Conservation (phyloP, 2,113 vertebrate genomes). For the Mesoclemmys tuberculata region DNA sequence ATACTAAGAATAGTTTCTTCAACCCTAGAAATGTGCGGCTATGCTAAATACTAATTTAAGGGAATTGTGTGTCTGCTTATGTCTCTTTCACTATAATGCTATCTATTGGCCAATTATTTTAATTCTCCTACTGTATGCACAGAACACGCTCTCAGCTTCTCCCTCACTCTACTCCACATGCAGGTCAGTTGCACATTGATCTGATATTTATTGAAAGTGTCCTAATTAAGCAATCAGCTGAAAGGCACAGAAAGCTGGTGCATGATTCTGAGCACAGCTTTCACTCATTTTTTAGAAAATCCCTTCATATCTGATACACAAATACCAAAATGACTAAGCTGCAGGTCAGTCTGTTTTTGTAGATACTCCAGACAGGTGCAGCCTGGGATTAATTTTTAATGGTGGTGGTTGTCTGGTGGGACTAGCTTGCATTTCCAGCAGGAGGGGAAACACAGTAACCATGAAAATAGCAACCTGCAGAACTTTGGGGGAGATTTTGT, state of each 20-base stretch:
- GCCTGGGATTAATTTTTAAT: not conserved
- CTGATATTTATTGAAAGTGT: not conserved
- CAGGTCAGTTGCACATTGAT: accelerated
- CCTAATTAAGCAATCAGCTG: not conserved
- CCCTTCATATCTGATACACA: not conserved
- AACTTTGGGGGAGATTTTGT: not conserved
- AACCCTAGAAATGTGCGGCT: not conserved
- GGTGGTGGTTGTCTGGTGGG: not conserved
- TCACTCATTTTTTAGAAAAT: not conserved
- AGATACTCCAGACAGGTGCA: accelerated
- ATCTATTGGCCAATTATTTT: not conserved
- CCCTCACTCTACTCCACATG: not conserved
- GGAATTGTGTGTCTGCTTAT: not conserved
- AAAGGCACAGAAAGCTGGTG: not conserved
- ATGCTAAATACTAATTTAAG: not conserved
- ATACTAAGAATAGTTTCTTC: not conserved
- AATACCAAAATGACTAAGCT: not conserved
- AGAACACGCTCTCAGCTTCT: not conserved
- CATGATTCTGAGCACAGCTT: not conserved
- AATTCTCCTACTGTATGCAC: accelerated
- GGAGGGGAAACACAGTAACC: not conserved
- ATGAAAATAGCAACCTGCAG: not conserved
- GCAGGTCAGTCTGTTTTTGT: not conserved
- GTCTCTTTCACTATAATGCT: not conserved
- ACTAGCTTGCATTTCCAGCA: not conserved